phyloP scores from a whole-genome alignment of 2,797 vertebrate genomes.

The Astyanax mexicanus region DNA sequence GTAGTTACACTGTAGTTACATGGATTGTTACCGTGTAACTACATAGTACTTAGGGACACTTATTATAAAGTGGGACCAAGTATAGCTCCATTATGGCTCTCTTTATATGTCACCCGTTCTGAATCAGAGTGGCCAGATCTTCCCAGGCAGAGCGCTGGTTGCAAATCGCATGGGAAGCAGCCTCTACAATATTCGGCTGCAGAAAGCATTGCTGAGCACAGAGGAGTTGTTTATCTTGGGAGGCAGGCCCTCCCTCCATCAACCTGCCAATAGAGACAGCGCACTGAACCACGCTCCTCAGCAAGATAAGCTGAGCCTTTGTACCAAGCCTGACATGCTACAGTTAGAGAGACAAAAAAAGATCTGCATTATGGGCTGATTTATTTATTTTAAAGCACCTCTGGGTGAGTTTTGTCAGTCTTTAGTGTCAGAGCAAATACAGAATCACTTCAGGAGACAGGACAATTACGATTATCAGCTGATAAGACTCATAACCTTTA shows the following conservation, averaged over 20 bases:
- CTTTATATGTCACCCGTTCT: slow-evolving; percentile 59
- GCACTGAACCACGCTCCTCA: slow-evolving; percentile 61
- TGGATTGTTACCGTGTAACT: no score
- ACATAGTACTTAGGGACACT: no score
- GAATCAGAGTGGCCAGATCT: slow-evolving; percentile 59
- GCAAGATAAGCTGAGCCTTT: slow-evolving; percentile 71
- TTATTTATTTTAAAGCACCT: neutral
- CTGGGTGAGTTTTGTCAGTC: neutral
- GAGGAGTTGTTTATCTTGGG: slow-evolving; percentile 76
- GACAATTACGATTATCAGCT: neutral
- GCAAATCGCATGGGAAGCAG: slow-evolving; percentile 69
- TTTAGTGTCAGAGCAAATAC: slow-evolving; percentile 32
- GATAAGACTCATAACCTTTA: neutral
- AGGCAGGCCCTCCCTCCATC: slow-evolving; percentile 74
- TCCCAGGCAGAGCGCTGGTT: slow-evolving; percentile 41
- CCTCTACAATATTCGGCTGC: slow-evolving; percentile 62
- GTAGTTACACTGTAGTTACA: no score
- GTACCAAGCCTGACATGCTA: slow-evolving; percentile 60
- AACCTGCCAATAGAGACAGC: slow-evolving; percentile 71
- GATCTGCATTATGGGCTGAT: slow-evolving; percentile 43
- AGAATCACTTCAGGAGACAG: neutral
- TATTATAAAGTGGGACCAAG: no score
- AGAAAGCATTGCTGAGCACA: slow-evolving; percentile 64
- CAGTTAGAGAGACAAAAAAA: slow-evolving; percentile 41
- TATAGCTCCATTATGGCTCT: slow-evolving; percentile 32